phyloP scores from a whole-genome alignment of 2,888 invertebrate species.

The Amiota communis region DNA sequence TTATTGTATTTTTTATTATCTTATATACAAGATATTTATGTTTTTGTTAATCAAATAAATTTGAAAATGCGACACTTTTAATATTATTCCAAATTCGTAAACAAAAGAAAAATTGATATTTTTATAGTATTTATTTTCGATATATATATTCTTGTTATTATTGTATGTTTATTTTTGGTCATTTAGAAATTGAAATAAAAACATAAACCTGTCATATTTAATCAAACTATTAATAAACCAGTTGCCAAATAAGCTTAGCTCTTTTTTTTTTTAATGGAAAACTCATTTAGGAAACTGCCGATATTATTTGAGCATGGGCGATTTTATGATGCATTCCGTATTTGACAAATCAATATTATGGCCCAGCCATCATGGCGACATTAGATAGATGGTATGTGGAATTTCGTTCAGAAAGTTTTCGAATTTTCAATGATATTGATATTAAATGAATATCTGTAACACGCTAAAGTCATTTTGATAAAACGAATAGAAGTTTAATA shows the following conservation, averaged over 20 bases:
- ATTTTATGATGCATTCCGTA: no score
- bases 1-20: conserved; percentile 1
- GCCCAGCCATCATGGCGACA: no score
- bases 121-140: neutral
- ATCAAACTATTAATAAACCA: conserved; percentile 27
- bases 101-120: neutral
- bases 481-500: no score
- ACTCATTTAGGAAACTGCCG: neutral
- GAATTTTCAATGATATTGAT: no score
- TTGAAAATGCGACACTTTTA: conserved; percentile 3
- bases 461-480: no score
- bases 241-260: conserved; percentile 18
- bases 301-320: no score
- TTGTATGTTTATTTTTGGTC: neutral
- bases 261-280: neutral
- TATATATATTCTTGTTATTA: neutral
- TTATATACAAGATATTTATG: neutral
- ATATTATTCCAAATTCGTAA: conserved; percentile 9
- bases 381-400: no score
- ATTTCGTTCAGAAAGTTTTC: no score
- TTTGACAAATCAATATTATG: no score
- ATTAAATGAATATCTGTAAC: no score
- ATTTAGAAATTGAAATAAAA: conserved; percentile 3
- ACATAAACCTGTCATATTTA: conserved; percentile 29
- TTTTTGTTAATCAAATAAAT: neutral